A percentile compares a stretch with the other conserved stretches of the same genome.
Evolutionary conservation across 2,888 invertebrate genomes (phyloP).

Genomic region (Netelia inedita): DNA sequence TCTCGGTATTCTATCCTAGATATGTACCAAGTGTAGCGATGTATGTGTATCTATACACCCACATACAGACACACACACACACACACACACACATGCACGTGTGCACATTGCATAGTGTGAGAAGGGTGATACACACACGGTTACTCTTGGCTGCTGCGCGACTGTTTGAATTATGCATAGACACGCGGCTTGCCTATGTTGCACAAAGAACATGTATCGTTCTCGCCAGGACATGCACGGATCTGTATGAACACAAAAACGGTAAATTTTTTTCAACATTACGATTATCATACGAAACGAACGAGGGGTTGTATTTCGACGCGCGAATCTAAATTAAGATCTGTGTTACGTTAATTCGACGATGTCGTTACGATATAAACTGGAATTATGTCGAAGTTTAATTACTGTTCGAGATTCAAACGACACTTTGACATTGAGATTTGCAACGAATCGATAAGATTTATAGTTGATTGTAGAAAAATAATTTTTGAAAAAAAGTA

Average conservation of each 20-base stretch:
- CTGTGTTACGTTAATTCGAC: conserved; percentile 5
- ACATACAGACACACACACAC: background rate
- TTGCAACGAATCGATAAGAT: no score
- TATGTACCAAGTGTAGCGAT: conserved; percentile 6
- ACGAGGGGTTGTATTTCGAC: no score
- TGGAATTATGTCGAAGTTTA: no score
- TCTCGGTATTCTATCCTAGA: conserved; percentile 41
- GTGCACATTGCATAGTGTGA: conserved; percentile 7
- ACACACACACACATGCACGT: background rate
- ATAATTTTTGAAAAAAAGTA: no score
- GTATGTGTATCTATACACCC: background rate
- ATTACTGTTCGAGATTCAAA: no score
- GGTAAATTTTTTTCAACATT: conserved; percentile 3
- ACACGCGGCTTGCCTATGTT: conserved; percentile 81
- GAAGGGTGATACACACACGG: conserved; percentile 68
- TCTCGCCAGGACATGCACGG: conserved; percentile 77
- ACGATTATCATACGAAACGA: background rate
- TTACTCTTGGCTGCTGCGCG: conserved; percentile 79
- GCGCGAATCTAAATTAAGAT: background rate
- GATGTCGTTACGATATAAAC: no score
- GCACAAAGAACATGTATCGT: conserved; percentile 81
- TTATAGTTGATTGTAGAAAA: no score
- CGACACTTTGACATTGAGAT: no score
- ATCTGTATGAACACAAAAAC: conserved; percentile 74
- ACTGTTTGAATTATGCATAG: conserved; percentile 85